Percentiles rank a stretch among this genome's conserved stretches.
Conservation (phyloP, 2,888 invertebrate genomes). For the Atethmia centrago region DNA sequence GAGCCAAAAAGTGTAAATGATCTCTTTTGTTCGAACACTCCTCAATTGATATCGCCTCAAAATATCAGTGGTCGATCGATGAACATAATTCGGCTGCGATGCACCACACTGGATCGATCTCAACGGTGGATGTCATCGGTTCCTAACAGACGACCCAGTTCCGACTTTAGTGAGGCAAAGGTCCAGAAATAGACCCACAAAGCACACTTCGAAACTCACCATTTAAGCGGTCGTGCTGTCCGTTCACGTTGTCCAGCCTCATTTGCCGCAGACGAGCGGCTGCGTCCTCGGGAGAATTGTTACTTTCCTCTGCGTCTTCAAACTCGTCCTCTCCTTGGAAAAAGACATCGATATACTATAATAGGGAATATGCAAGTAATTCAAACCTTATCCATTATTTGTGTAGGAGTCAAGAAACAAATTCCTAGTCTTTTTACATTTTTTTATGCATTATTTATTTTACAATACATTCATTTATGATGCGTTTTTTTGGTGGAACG, state of each 20-base stretch:
- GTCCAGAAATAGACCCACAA: neutral
- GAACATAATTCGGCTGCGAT: neutral
- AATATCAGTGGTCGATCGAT: neutral
- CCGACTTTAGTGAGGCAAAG: neutral
- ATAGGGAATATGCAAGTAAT: too few relatives aligned
- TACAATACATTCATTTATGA: too few relatives aligned
- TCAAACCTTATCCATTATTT: too few relatives aligned
- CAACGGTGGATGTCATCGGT: neutral
- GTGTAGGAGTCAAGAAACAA: too few relatives aligned
- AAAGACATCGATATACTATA: neutral
- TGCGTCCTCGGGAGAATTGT: slow-evolving; percentile 75
- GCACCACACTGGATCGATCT: neutral
- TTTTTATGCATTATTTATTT: too few relatives aligned
- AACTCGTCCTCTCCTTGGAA: slow-evolving; percentile 80
- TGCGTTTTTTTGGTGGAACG: too few relatives aligned
- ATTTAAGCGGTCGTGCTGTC: slow-evolving; percentile 59
- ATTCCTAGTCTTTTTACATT: too few relatives aligned
- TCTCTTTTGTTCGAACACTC: too few relatives aligned
- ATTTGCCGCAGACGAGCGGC: slow-evolving; percentile 77
- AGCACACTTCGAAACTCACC: slow-evolving; percentile 13
- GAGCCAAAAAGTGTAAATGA: too few relatives aligned
- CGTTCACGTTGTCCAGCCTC: slow-evolving; percentile 78
- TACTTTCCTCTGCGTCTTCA: slow-evolving; percentile 83
- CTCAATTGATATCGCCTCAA: too few relatives aligned
- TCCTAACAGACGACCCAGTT: neutral